These are phyloP conservation scores for Lacanobia wlatinum DNA, from an alignment of 2,888 invertebrate genomes.

Conservation along the genomic window DNA sequence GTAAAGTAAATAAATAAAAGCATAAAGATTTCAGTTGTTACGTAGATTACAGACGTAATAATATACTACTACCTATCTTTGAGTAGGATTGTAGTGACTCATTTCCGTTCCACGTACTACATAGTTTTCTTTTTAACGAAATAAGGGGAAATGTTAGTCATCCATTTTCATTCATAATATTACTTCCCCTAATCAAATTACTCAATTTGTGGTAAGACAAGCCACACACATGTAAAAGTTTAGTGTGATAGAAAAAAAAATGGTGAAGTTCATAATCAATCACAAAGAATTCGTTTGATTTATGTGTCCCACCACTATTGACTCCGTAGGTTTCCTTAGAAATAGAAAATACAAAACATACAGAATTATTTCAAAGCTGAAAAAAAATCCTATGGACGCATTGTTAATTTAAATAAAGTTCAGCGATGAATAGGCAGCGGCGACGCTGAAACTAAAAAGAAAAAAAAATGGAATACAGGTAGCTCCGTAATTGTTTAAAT, in stretches of 20 bases:
- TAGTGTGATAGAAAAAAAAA: too few relatives aligned
- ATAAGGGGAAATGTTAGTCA: conserved; percentile 29
- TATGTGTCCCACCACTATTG: not conserved
- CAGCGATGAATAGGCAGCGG: not conserved
- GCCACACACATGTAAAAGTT: not conserved
- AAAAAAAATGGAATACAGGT: conserved; percentile 31
- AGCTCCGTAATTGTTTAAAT: conserved; percentile 50
- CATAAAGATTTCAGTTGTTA: conserved; percentile 5
- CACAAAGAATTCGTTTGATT: not conserved
- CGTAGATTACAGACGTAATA: conserved; percentile 12
- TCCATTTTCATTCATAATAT: conserved; percentile 9
- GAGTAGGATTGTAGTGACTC: conserved; percentile 7
- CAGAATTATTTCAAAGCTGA: too few relatives aligned
- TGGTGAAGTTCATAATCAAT: not conserved
- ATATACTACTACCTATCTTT: conserved; percentile 10
- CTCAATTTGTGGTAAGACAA: not conserved
- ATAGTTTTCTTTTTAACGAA: conserved; percentile 26
- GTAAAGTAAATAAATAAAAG: conserved; percentile 4
- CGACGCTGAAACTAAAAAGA: conserved; percentile 15
- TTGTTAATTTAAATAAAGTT: conserved; percentile 12
- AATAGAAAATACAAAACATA: too few relatives aligned
- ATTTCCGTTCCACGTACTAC: conserved; percentile 27
- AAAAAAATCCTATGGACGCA: too few relatives aligned
- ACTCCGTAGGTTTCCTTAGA: not conserved
- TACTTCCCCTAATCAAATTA: conserved; percentile 13